These are phyloP conservation scores for Suncus etruscus DNA, from an alignment of 2,113 vertebrate genomes.

Conservation along the genomic window DNA sequence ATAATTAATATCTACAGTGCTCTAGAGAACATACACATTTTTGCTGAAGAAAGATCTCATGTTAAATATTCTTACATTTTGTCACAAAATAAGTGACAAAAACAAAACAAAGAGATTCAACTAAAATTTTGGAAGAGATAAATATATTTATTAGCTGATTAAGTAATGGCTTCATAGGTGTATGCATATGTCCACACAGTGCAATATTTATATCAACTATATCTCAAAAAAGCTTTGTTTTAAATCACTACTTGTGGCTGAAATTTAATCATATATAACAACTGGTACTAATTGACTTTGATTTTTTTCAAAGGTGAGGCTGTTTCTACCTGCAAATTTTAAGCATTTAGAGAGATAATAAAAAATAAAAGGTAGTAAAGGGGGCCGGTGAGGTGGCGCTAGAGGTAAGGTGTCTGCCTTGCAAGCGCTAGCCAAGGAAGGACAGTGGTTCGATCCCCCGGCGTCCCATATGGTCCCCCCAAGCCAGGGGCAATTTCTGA, in stretches of 20 bases:
- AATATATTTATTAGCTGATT: slow-evolving; percentile 17
- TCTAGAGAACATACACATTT: background rate
- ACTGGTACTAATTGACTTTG: slow-evolving; percentile 51
- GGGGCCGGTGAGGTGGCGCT: no score
- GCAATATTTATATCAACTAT: background rate
- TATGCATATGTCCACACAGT: background rate
- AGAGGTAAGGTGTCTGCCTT: no score
- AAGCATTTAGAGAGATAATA: slow-evolving; percentile 58
- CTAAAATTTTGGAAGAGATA: background rate
- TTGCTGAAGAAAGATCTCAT: slow-evolving; percentile 16
- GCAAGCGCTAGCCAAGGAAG: no score
- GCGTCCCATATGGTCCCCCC: no score
- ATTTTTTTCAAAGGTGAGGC: slow-evolving; percentile 58
- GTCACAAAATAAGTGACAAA: background rate
- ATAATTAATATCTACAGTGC: background rate
- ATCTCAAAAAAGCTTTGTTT: slow-evolving; percentile 24
- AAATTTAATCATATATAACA: slow-evolving; percentile 49
- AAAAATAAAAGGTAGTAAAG: slow-evolving; percentile 54
- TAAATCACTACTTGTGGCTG: slow-evolving; percentile 2
- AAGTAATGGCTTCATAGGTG: slow-evolving; percentile 18
- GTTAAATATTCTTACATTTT: slow-evolving; percentile 21
- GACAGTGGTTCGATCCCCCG: no score
- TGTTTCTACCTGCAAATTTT: slow-evolving; percentile 58
- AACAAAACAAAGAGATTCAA: background rate
- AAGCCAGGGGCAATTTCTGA: no score